Base-by-base conservation (phyloP, 2,797 vertebrate genomes). In the Falco rusticolus region DNA sequence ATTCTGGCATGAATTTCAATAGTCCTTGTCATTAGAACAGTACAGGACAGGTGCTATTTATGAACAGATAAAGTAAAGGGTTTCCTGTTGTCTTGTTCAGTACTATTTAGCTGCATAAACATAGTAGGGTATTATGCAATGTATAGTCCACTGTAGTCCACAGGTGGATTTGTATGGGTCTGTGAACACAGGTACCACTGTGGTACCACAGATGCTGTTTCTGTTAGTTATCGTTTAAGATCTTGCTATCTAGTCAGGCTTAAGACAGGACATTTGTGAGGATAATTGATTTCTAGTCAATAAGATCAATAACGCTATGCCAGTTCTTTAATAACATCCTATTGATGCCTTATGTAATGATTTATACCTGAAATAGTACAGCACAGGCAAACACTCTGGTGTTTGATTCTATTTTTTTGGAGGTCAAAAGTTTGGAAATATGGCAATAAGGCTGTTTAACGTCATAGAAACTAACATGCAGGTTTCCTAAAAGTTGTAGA, bases 301-400 rank as follows among this genome's bases (percentile, higher is more conserved):
- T 37, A 45, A 79, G 51, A 66, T 87, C n/a, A 56, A 17, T 56
- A 78, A 28, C 84, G 16, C 37, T 57, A 3, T 82, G 64, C 13
- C 18, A 24, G 25, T 70, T 79, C 47, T 89, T 56, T 39, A 72
- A 43, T 82, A 79, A 56, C 13, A 66, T 59, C 47, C 33, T 59
- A 16, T 34, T 72, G 39, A 8, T 79, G 33, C 39, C 48, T 68
- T 57, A 48, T 16, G 9, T 20, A 31, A 57, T 24, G 6, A n/a
- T 70, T 31, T 45, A 2, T 10, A 34, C 37, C 61, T 64, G 61
- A 45, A 91, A 57, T 56, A 10, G 5, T 41, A 24, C 6, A 69
- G 19, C 3, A 13, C 13, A 41, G 39, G 18, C 16, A 66, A 59
- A 29, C 0, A 0, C 22, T 54, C 18, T 37, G 31, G 15, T 50